phyloP scores from a whole-genome alignment of 1,140 invertebrate species.

The Periplaneta americana region DNA sequence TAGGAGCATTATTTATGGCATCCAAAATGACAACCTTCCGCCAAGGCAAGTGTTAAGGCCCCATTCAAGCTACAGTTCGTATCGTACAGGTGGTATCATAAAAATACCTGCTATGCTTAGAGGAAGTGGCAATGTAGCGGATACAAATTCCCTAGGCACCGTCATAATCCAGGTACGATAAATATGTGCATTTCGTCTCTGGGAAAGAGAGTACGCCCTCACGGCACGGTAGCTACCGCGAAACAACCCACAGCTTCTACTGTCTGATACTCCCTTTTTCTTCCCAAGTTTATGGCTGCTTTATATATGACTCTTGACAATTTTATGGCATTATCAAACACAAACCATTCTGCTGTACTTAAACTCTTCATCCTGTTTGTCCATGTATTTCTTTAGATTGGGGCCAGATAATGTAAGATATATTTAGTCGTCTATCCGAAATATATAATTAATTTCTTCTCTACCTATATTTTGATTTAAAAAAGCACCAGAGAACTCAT shows the following conservation, averaged over 20 bases:
- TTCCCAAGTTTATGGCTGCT: not conserved
- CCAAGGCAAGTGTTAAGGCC: not conserved
- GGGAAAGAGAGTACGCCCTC: no score
- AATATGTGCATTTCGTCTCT: no score
- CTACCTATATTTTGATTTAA: no score
- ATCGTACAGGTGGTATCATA: not conserved
- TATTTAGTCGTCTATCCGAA: no score
- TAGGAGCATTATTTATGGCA: conserved; percentile 2
- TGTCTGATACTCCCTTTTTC: not conserved
- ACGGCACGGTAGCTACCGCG: no score
- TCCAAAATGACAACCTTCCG: conserved; percentile 6
- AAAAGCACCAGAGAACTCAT: no score
- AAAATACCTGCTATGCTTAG: not conserved
- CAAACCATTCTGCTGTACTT: not conserved
- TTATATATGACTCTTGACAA: not conserved
- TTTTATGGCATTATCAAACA: not conserved
- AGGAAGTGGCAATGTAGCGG: not conserved
- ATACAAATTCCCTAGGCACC: not conserved
- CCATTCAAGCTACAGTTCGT: not conserved
- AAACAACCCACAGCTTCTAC: not conserved
- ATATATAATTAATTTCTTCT: no score
- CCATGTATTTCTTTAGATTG: no score
- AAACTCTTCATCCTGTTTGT: no score
- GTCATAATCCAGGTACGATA: no score
- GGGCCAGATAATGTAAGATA: no score